Evolutionary conservation across 2,113 vertebrate species (phyloP).

Genomic region (zebrafish (Danio rerio)): GRCz12tu NC_133200.1:21611001-21611500

Average conservation of each 20-base stretch:
- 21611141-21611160: not conserved
- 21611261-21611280: slow-evolving; percentile 38
- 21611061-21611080: slow-evolving; percentile 24
- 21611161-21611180: slow-evolving; percentile 43
- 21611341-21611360: slow-evolving; percentile 38
- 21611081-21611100: slow-evolving; percentile 20
- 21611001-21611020: not conserved
- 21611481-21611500: not conserved
- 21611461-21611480: slow-evolving; percentile 10
- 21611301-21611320: slow-evolving; percentile 55
- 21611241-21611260: slow-evolving; percentile 12
- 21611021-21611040: slow-evolving; percentile 27
- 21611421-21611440: slow-evolving; percentile 14
- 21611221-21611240: slow-evolving; percentile 40
- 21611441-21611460: slow-evolving; percentile 16
- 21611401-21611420: not conserved
- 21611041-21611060: slow-evolving; percentile 1
- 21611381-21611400: slow-evolving; percentile 15
- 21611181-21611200: slow-evolving; percentile 46
- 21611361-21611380: slow-evolving; percentile 26
- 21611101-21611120: slow-evolving; percentile 21
- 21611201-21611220: slow-evolving; percentile 34
- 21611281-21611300: slow-evolving; percentile 25
- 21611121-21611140: slow-evolving; percentile 24
- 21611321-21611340: slow-evolving; percentile 44